These are phyloP conservation scores for Rhaphigaster nebulosa DNA, from an alignment of 2,888 invertebrate species.

Conservation along the genomic window DNA sequence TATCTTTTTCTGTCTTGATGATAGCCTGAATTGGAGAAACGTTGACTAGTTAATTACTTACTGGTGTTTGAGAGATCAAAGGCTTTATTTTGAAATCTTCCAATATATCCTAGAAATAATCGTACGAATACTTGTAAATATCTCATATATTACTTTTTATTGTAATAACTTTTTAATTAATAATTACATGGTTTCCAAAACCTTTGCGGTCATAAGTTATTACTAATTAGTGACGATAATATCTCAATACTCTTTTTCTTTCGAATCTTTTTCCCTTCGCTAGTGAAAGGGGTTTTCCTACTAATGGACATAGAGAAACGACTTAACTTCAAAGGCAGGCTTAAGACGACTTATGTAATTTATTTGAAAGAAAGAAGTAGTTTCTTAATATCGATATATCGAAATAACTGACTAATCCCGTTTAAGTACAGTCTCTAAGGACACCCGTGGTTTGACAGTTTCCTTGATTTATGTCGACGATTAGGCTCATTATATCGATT, in stretches of 20 bases:
- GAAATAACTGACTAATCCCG: slow-evolving; percentile 5
- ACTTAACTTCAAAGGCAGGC: background rate
- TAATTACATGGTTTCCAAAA: too few species aligned
- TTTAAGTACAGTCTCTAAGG: background rate
- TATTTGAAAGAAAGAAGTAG: background rate
- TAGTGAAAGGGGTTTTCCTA: background rate
- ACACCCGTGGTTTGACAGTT: background rate
- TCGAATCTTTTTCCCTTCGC: background rate
- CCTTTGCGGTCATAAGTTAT: background rate
- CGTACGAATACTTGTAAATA: too few species aligned
- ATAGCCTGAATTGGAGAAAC: too few species aligned
- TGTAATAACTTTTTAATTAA: too few species aligned
- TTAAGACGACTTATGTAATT: background rate
- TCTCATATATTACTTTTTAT: too few species aligned
- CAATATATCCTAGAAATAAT: too few species aligned
- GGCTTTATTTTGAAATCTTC: too few species aligned
- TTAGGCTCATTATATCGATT: slow-evolving; percentile 13
- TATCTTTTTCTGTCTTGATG: too few species aligned
- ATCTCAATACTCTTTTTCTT: background rate
- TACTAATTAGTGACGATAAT: background rate
- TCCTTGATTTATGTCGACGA: slow-evolving; percentile 12
- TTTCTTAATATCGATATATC: background rate
- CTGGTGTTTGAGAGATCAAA: too few species aligned
- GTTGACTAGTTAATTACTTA: too few species aligned
- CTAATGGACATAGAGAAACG: background rate